phyloP scores from a whole-genome alignment of 2,113 vertebrate species.

The Saiga tatarica region DNA sequence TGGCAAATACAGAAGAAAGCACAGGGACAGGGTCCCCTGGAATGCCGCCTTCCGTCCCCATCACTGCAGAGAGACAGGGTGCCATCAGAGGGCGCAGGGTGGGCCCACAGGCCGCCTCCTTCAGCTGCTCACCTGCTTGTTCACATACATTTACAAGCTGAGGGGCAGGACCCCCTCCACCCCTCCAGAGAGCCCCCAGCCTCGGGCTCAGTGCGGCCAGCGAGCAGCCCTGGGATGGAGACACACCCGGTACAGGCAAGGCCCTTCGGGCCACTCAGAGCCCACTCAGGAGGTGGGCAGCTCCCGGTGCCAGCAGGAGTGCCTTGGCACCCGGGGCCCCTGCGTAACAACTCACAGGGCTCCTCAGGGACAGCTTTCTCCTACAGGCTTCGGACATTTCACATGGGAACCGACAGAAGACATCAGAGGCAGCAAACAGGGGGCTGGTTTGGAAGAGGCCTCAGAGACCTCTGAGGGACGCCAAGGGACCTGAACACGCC shows the following conservation, averaged over 20 bases:
- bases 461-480: neutral
- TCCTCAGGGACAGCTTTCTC: neutral
- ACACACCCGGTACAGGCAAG: fast-evolving
- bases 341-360: neutral
- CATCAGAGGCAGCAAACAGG: neutral
- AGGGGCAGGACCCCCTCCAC: neutral
- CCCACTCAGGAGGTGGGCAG: fast-evolving
- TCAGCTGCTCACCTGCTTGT: fast-evolving
- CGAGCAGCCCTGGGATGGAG: neutral
- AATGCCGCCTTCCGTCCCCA: neutral
- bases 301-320: neutral
- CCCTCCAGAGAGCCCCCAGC: neutral
- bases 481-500: neutral
- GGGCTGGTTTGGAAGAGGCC: neutral
- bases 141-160: neutral
- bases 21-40: neutral
- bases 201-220: fast-evolving
- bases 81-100: neutral
- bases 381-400: neutral
- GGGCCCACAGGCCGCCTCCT: fast-evolving
- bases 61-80: neutral
- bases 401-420: neutral
- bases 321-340: neutral
- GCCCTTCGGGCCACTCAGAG: neutral
- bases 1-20: neutral